A percentile compares a stretch with the other conserved stretches of the same genome.
Conservation (phyloP, 2,113 vertebrate species). For the Ptychochromis oligacanthus region DNA sequence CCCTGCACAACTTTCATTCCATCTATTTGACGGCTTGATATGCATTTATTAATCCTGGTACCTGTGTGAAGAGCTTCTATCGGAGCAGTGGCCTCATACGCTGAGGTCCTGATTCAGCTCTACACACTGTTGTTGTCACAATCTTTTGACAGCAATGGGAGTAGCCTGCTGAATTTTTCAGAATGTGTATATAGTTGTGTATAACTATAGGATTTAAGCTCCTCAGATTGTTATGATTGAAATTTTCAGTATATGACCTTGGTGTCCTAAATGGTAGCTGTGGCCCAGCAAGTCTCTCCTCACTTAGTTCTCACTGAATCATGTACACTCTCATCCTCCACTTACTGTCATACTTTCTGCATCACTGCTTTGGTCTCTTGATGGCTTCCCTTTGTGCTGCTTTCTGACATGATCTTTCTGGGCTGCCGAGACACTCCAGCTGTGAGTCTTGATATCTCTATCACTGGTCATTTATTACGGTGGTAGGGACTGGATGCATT, state of each 20-base stretch:
- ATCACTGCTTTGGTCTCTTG: slow-evolving; percentile 6
- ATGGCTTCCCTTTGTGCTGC: not conserved
- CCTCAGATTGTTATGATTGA: not conserved
- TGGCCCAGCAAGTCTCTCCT: not conserved
- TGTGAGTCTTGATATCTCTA: slow-evolving; percentile 5
- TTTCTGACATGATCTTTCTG: slow-evolving; percentile 1
- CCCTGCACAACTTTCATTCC: not conserved
- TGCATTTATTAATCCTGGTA: slow-evolving; percentile 31
- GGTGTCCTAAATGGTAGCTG: not conserved
- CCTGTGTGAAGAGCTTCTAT: slow-evolving; percentile 11
- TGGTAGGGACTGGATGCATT: not conserved
- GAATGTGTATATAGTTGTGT: too few species aligned
- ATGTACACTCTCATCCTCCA: not conserved
- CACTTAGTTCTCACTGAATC: slow-evolving; percentile 20
- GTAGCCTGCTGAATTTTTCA: not conserved
- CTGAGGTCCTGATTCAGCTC: slow-evolving; percentile 8
- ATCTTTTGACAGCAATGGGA: not conserved
- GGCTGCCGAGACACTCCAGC: not conserved
- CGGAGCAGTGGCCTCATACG: slow-evolving; percentile 5
- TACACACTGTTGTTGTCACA: not conserved
- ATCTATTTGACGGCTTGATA: not conserved
- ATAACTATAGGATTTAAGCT: too few species aligned
- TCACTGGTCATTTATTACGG: not conserved
- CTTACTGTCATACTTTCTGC: slow-evolving; percentile 19
- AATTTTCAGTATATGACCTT: not conserved